phyloP scores from a whole-genome alignment of 2,888 invertebrate genomes.

The Dryadula phaetusa region DNA sequence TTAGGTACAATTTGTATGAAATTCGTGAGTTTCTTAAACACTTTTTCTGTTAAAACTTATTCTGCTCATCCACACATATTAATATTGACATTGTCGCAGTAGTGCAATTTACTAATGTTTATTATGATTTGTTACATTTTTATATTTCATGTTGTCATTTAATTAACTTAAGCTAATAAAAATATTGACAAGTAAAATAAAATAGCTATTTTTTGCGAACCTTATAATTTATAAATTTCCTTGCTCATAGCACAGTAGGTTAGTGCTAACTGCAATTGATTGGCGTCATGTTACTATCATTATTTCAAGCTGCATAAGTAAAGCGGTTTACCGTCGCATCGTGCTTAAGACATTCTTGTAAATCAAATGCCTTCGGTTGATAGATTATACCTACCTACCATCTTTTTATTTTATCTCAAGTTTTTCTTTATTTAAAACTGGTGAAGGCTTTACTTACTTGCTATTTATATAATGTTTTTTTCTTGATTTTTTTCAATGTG shows the following conservation, averaged over 20 bases:
- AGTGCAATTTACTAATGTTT: too few species aligned
- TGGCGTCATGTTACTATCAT: conserved; percentile 30
- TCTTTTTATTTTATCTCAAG: neutral
- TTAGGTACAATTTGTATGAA: too few species aligned
- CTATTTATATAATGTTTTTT: neutral
- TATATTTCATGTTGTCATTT: too few species aligned
- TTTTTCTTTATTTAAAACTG: neutral
- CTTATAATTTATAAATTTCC: neutral
- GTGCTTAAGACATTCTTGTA: conserved; percentile 40
- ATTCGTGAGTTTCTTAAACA: too few species aligned
- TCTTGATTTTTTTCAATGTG: conserved; percentile 34
- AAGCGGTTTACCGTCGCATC: conserved; percentile 38
- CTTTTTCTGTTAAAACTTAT: too few species aligned
- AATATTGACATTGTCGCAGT: too few species aligned
- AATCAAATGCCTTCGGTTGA: conserved; percentile 34
- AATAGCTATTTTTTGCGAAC: neutral
- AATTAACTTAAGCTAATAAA: too few species aligned
- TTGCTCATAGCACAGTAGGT: neutral
- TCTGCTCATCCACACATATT: too few species aligned
- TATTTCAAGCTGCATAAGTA: conserved; percentile 26
- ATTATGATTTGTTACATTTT: too few species aligned
- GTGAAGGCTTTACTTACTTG: neutral
- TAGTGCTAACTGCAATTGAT: conserved; percentile 21
- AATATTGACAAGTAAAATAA: neutral
- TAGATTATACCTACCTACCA: neutral